These are phyloP conservation scores for Caranx melampygus DNA, from an alignment of 2,113 vertebrate genomes.

Conservation along the genomic window DNA sequence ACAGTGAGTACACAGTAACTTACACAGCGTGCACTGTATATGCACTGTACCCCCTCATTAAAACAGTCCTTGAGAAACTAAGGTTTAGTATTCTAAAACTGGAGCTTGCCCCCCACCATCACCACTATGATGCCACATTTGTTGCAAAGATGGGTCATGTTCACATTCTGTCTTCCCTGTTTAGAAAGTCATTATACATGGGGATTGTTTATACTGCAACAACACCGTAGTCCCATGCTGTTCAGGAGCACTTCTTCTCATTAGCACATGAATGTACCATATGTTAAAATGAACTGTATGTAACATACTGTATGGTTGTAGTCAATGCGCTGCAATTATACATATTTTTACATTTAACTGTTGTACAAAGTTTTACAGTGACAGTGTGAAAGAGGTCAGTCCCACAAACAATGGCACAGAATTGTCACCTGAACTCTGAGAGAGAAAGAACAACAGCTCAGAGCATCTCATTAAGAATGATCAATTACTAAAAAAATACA, in stretches of 20 bases:
- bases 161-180: not conserved
- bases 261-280: not conserved
- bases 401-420: not conserved
- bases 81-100: not conserved
- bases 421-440: not conserved
- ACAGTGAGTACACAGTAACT: not conserved
- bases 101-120: no score
- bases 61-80: conserved; percentile 25
- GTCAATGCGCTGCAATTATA: not conserved
- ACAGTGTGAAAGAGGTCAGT: not conserved
- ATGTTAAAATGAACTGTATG: not conserved
- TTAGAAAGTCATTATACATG: not conserved
- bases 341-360: not conserved
- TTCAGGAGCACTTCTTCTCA: not conserved
- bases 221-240: not conserved
- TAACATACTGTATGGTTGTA: no score
- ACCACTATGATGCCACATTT: not conserved
- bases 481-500: no score
- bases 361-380: no score
- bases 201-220: not conserved
- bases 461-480: no score
- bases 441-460: not conserved
- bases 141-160: not conserved
- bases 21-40: not conserved
- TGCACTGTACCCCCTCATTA: conserved; percentile 6